Evolutionary conservation across 2,113 vertebrate genomes (phyloP).

Genomic region (Ageneiosus marmoratus): DNA sequence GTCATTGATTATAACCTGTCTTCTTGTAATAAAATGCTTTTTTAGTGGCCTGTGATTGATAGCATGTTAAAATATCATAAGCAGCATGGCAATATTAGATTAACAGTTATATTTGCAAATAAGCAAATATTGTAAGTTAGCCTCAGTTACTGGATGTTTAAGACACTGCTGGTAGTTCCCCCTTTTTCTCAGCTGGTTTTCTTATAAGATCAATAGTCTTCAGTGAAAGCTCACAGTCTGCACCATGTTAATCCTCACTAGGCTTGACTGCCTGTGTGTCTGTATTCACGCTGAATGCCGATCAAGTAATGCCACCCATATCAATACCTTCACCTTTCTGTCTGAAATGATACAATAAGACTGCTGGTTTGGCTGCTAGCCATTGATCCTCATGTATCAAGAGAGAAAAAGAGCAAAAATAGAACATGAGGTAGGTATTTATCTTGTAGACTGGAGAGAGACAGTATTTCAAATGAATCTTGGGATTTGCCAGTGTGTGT

Average conservation of each 20-base stretch:
- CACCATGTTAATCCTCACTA: conserved; percentile 61
- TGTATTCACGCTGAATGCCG: conserved; percentile 30
- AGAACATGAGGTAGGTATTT: not conserved
- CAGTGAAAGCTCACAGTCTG: conserved; percentile 64
- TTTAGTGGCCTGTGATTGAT: conserved; percentile 45
- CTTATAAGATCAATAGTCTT: conserved; percentile 70
- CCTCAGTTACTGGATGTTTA: not conserved
- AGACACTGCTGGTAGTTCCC: conserved; percentile 49
- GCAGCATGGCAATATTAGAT: not conserved
- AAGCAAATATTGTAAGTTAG: not conserved
- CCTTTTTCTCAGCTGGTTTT: conserved; percentile 61
- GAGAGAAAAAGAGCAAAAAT: conserved; percentile 5
- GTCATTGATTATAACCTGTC: conserved; percentile 62
- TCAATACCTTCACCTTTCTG: conserved; percentile 63
- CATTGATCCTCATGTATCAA: conserved; percentile 58
- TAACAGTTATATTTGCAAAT: not conserved
- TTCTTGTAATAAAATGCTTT: conserved; percentile 58
- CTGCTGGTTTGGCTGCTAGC: conserved; percentile 34
- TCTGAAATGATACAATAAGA: conserved; percentile 56
- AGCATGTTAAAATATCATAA: conserved; percentile 40
- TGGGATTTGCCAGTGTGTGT: not conserved
- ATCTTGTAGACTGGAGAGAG: not conserved
- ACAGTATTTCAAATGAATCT: not conserved
- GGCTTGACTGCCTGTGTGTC: conserved; percentile 44
- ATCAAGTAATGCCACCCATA: conserved; percentile 53